Conservation (phyloP, 2,888 invertebrate species). For the Asteroscopus sphinx region DNA sequence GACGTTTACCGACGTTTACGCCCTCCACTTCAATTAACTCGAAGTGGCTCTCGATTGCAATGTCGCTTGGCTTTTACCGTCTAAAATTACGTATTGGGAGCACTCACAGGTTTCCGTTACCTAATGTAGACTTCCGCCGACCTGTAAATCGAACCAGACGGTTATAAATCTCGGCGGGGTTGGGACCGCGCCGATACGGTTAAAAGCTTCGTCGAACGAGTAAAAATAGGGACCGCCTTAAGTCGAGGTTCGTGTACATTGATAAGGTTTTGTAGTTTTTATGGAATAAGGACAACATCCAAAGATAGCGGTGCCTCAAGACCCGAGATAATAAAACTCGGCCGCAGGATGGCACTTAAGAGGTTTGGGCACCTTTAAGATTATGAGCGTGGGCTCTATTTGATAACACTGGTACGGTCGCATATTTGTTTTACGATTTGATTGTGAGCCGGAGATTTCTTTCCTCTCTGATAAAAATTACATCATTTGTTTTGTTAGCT, state of each 20-base stretch:
- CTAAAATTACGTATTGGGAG: constrained; percentile 76
- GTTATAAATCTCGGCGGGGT: constrained; percentile 82
- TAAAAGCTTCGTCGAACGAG: constrained; percentile 83
- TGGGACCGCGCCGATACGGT: constrained; percentile 80
- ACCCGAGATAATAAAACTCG: constrained; percentile 80
- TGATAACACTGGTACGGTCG: constrained; percentile 74
- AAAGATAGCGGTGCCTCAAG: constrained; percentile 80
- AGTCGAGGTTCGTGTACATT: constrained; percentile 86
- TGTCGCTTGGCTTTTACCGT: constrained; percentile 73
- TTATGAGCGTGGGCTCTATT: constrained; percentile 76
- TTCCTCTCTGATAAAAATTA: constrained; percentile 60
- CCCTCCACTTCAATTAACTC: constrained; percentile 72
- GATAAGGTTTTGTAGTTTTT: constrained; percentile 88
- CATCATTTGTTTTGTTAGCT: constrained; percentile 58
- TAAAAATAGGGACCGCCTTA: constrained; percentile 85
- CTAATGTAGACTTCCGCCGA: constrained; percentile 83
- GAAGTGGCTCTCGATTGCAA: constrained; percentile 65
- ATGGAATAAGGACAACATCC: constrained; percentile 79
- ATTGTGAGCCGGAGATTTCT: constrained; percentile 67
- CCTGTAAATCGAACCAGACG: constrained; percentile 81
- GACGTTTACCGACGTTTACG: constrained; percentile 51
- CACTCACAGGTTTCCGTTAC: constrained; percentile 82
- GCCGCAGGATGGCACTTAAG: constrained; percentile 77
- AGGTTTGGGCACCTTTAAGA: constrained; percentile 75
- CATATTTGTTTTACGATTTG: constrained; percentile 79